These are phyloP conservation scores for Amphipyra tragopoginis DNA, from an alignment of 2,888 invertebrate genomes.

Conservation along the genomic window DNA sequence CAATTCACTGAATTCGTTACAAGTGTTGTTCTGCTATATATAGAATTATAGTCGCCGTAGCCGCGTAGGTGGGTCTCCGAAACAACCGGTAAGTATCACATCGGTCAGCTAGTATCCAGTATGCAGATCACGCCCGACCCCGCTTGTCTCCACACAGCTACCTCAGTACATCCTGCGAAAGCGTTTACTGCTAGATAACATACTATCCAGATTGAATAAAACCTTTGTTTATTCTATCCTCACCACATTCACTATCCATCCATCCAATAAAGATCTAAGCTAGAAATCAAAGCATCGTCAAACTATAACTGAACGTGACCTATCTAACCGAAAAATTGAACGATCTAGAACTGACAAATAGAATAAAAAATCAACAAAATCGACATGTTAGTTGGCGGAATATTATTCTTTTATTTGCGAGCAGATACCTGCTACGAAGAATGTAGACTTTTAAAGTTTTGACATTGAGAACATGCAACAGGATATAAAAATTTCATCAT, in stretches of 20 bases:
- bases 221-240: constrained; percentile 15
- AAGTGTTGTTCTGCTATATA: neutral
- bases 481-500: constrained; percentile 28
- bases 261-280: neutral
- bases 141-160: constrained; percentile 45
- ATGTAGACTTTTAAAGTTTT: constrained; percentile 16
- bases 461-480: constrained; percentile 19
- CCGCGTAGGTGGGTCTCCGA: neutral
- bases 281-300: neutral
- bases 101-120: constrained; percentile 32
- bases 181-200: constrained; percentile 58
- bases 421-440: constrained; percentile 15
- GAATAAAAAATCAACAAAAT: constrained; percentile 10
- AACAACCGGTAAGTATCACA: constrained; percentile 40
- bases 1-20: neutral
- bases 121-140: constrained; percentile 65
- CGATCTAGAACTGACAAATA: constrained; percentile 12
- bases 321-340: constrained; percentile 16
- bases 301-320: constrained; percentile 14
- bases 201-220: constrained; percentile 47
- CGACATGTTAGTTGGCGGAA: constrained; percentile 7
- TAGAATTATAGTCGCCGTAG: too few relatives aligned
- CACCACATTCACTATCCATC: neutral
- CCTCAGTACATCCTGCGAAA: constrained; percentile 55
- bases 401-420: constrained; percentile 21